These are phyloP conservation scores for Seriola rivoliana DNA, from an alignment of 2,113 vertebrate species.

Conservation along the genomic window DNA sequence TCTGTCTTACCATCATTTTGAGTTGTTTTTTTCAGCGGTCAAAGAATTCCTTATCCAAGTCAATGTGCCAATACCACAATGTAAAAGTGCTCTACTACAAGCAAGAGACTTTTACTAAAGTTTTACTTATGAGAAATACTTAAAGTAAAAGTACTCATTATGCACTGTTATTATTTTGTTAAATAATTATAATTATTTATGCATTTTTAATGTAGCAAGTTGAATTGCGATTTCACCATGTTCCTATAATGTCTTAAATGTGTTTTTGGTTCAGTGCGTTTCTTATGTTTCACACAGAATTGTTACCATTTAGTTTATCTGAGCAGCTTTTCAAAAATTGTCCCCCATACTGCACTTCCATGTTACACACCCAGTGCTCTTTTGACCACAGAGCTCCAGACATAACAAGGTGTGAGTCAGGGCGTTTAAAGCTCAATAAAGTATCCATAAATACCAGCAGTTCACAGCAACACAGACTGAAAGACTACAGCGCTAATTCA, in stretches of 20 bases:
- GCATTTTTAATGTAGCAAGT: not conserved
- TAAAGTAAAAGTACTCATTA: no score
- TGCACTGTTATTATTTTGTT: not conserved
- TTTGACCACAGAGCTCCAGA: slow-evolving; percentile 31
- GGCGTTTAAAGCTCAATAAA: slow-evolving; percentile 45
- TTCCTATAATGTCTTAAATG: no score
- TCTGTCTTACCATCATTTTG: not conserved
- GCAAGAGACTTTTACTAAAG: no score
- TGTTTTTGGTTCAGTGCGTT: no score
- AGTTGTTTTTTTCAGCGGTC: not conserved
- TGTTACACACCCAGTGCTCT: not conserved
- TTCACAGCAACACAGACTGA: slow-evolving; percentile 30
- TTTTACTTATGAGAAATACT: no score
- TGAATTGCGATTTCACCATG: no score
- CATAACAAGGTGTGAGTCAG: slow-evolving; percentile 38
- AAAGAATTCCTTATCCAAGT: not conserved
- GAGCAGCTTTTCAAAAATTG: not conserved
- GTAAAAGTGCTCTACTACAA: no score
- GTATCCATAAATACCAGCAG: slow-evolving; percentile 35
- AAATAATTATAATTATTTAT: not conserved
- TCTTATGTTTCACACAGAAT: no score
- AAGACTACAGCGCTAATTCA: slow-evolving; percentile 21
- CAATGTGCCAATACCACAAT: no score
- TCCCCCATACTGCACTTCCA: not conserved
- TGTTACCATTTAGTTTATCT: not conserved